Conservation (phyloP, 2,888 invertebrate genomes). For the Caenorhabditis doughertyi region DNA sequence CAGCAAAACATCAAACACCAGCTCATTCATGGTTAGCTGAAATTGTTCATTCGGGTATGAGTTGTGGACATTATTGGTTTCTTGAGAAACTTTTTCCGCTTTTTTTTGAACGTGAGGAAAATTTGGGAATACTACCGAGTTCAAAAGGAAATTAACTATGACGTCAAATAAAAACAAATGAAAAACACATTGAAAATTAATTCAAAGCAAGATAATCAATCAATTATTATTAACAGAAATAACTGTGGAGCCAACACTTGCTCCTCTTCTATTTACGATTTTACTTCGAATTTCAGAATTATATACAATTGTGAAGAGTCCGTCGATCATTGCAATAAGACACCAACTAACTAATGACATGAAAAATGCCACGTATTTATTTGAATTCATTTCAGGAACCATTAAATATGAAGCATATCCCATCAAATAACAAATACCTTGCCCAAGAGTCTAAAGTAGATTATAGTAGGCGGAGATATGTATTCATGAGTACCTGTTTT, state of each 20-base stretch:
- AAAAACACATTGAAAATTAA: neutral
- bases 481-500: slow-evolving; percentile 30
- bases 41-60: too few species aligned
- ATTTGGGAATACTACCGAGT: too few species aligned
- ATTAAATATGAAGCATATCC: slow-evolving; percentile 34
- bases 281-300: slow-evolving; percentile 32
- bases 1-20: neutral
- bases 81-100: neutral
- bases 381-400: slow-evolving; percentile 42
- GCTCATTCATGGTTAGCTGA: neutral
- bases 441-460: slow-evolving; percentile 20
- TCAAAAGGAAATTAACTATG: too few species aligned
- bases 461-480: too few species aligned
- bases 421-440: slow-evolving; percentile 31
- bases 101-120: too few species aligned
- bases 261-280: neutral
- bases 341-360: slow-evolving; percentile 45
- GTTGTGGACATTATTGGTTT: neutral
- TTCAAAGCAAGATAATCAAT: neutral
- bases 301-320: slow-evolving; percentile 45
- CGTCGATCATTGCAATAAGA: slow-evolving; percentile 37
- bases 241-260: slow-evolving; percentile 14
- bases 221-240: slow-evolving; percentile 3
- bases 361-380: slow-evolving; percentile 53
- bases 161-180: too few species aligned